Evolutionary conservation across 2,888 invertebrate species (phyloP).

Genomic region (Torymus aiolomorphi): DNA sequence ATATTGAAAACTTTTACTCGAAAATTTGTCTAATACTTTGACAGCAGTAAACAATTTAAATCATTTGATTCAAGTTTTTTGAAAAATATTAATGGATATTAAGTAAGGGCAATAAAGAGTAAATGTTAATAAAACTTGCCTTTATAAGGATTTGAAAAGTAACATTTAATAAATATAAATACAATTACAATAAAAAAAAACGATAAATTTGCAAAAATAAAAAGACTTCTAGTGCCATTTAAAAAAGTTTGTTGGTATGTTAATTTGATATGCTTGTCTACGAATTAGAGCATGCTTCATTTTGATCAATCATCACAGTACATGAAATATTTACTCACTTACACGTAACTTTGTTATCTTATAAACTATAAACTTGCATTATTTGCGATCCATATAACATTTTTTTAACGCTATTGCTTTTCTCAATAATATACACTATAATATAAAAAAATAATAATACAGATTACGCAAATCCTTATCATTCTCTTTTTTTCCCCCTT

Average conservation of each 20-base stretch:
- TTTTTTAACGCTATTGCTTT: constrained; percentile 49
- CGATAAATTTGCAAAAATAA: constrained; percentile 28
- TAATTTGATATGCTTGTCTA: constrained; percentile 31
- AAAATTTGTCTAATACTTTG: constrained; percentile 5
- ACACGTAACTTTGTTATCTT: constrained; percentile 41
- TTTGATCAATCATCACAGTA: constrained; percentile 54
- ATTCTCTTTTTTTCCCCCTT: no score
- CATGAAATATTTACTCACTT: constrained; percentile 49
- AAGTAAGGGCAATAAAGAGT: no score
- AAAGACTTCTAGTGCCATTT: background rate
- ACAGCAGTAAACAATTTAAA: background rate
- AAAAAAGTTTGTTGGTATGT: background rate
- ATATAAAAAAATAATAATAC: constrained; percentile 49
- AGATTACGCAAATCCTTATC: constrained; percentile 33
- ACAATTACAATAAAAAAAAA: constrained; percentile 1
- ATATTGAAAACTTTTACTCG: constrained; percentile 3
- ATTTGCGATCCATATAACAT: constrained; percentile 39
- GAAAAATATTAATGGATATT: background rate
- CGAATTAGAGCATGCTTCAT: constrained; percentile 38
- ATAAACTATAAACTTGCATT: constrained; percentile 48
- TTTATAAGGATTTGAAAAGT: background rate
- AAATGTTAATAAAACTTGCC: no score
- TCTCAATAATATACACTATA: constrained; percentile 43
- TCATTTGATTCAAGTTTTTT: no score
- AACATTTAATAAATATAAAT: no score